Conservation (phyloP, 2,888 invertebrate species). For the Oxytorus armatus region DNA sequence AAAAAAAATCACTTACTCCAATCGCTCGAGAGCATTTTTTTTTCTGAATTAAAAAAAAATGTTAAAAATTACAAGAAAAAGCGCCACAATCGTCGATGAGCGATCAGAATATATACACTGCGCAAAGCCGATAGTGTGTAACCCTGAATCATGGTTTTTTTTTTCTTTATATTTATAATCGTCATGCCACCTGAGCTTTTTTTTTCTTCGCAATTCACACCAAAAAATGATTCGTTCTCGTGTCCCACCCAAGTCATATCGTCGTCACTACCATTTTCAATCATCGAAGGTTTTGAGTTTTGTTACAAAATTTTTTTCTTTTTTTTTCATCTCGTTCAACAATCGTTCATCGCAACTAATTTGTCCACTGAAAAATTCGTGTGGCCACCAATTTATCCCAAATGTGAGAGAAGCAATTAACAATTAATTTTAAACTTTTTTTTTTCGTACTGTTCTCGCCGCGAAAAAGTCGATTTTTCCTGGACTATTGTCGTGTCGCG, state of each 20-base stretch:
- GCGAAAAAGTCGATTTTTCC: too few species aligned
- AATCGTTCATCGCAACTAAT: conserved; percentile 55
- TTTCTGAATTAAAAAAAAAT: not conserved
- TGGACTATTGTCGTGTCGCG: too few species aligned
- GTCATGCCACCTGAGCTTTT: conserved; percentile 15
- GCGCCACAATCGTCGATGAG: not conserved
- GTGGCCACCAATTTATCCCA: conserved; percentile 21
- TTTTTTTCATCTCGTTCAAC: conserved; percentile 9
- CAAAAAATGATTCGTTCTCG: not conserved
- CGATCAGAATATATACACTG: not conserved
- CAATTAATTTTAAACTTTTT: conserved; percentile 8
- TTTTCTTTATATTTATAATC: not conserved
- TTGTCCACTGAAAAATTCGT: conserved; percentile 6
- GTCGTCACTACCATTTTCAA: conserved; percentile 7
- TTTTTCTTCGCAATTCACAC: conserved; percentile 13
- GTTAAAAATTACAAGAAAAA: too few species aligned
- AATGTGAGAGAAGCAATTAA: conserved; percentile 25
- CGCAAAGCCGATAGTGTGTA: conserved; percentile 41
- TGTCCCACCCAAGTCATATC: not conserved
- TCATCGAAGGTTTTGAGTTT: not conserved
- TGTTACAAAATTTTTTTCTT: not conserved
- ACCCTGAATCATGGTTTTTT: not conserved
- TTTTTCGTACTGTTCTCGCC: not conserved
- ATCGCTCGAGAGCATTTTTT: conserved; percentile 70
- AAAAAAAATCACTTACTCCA: conserved; percentile 82